Evolutionary conservation across 2,113 vertebrate species (phyloP), one percentile per base, ranked within the genome.

Genomic region (Psettodes erumei): DNA sequence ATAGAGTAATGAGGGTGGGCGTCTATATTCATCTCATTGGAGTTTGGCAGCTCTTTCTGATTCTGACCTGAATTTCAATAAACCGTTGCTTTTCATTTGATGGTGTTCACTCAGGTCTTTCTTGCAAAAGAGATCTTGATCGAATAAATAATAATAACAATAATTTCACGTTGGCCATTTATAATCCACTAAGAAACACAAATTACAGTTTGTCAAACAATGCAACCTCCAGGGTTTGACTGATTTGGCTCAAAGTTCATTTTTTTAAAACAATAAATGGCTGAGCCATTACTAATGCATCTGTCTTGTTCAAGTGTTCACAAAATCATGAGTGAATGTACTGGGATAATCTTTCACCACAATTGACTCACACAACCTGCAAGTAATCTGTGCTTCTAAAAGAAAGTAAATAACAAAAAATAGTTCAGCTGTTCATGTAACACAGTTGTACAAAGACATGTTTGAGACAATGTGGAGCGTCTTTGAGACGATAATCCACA

Each of bases 401-500:
- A 51, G 6, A 30, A 30, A 30, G 38, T 2, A 21, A 56, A 0
- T 10, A 40, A 25, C n/a, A n/a, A n/a, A n/a, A n/a, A n/a, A n/a
- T n/a, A 43, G 38, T 23, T 25, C 3, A 21, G 3, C 35, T 3
- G 48, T 32, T 71, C 6, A 27, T 35, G 45, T 43, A 27, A 48
- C 4, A 15, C 38, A 25, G 51, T 15, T 59, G 33, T 8, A 71
- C 63, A 75, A 53, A 77, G 82, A 72, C 47, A 3, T 33, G 10
- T 50, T 53, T 51, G 75, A 89, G 82, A 83, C 82, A 76, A 77
- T 67, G 48, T n/a, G 23, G 48, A 60, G 71, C 18, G 45, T 75
- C 75, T 82, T 38, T 77, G 85, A 76, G 74, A 72, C 16, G 38
- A 81, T 92, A 92, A 94, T 93, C 92, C 89, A 81, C 81, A 59